phyloP scores from a whole-genome alignment of 2,888 invertebrate genomes.

The Diaprepes abbreviatus region DNA sequence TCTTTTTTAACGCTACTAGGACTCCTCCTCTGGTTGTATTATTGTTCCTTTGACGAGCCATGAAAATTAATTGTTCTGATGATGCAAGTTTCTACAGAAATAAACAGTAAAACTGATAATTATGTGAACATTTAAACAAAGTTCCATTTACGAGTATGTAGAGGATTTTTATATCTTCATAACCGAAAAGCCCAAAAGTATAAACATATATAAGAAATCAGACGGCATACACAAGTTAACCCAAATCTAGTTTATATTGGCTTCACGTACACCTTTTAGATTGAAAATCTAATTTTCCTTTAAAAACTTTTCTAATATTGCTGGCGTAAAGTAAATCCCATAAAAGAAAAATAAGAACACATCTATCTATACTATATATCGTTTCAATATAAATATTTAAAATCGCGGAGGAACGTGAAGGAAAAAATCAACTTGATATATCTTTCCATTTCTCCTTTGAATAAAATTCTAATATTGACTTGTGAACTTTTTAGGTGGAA shows the following conservation, averaged over 20 bases:
- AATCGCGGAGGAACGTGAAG: conserved; percentile 3
- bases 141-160: too few species aligned
- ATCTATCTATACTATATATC: conserved; percentile 27
- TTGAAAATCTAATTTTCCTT: conserved; percentile 30
- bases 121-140: too few species aligned
- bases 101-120: too few species aligned
- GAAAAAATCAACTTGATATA: conserved; percentile 27
- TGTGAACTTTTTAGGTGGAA: conserved; percentile 4
- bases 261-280: conserved; percentile 12
- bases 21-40: too few species aligned
- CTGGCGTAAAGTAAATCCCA: conserved; percentile 22
- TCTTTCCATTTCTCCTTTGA: conserved; percentile 21
- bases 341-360: conserved; percentile 26
- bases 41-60: too few species aligned
- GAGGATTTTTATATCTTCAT: too few species aligned
- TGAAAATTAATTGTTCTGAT: too few species aligned
- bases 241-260: conserved; percentile 5
- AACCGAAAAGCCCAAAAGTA: too few species aligned
- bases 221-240: conserved; percentile 10
- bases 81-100: too few species aligned
- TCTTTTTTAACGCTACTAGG: too few species aligned
- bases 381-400: conserved; percentile 35
- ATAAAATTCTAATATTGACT: conserved; percentile 29
- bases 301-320: conserved; percentile 35
- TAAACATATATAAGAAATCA: conserved; percentile 18